Base-by-base conservation (phyloP, 1,140 invertebrate species). In the Ceratosolen fusciceps region DNA sequence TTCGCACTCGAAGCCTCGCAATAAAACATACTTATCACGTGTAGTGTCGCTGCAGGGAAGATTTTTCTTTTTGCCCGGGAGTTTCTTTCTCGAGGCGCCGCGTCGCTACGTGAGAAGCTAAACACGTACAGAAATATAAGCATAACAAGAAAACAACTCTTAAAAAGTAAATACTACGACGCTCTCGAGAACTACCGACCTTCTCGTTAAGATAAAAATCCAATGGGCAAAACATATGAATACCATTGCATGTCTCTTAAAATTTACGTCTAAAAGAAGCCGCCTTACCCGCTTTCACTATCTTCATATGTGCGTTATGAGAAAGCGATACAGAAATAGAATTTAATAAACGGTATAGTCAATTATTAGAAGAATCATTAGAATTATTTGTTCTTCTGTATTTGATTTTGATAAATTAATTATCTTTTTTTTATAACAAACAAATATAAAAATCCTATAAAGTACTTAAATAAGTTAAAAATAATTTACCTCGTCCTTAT, bases 91-190 rank as follows among this genome's bases (percentile, higher is more conserved):
- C 37, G 16, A 12, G 52, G 12, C 16, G 65, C 12, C 67, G 19
- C 43, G 39, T 26, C 24, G 54, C 34, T 21, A 31, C 54, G n/a
- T 19, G 47, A 70, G 5, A 37, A 77, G 49, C n/a, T 1, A n/a
- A 56, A 49, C 37, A 37, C 74, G 49, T 31, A 24, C 60, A 47
- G 78, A 79, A 79, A 79, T 74, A 79, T 74, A 74, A 79, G 62
- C 78, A 70, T 70, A 74, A 74, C 72, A 70, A 79, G 78, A 70
- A 73, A 73, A 70, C 29, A 65, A 47, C 54, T 71, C 52, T 31
- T 19, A 21, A 31, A 24, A 79, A 79, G 70, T 54, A 73, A 71
- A 73, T 74, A 67, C 58, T 54, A 31, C 70, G 58, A 74, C 58
- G 70, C 71, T 78, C 58, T 71, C 52, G 54, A 71, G 76, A 37